Percentiles rank a stretch among this genome's conserved stretches.
phyloP scores from a whole-genome alignment of 1,140 invertebrate genomes.

The Drosophila aff. region DNA sequence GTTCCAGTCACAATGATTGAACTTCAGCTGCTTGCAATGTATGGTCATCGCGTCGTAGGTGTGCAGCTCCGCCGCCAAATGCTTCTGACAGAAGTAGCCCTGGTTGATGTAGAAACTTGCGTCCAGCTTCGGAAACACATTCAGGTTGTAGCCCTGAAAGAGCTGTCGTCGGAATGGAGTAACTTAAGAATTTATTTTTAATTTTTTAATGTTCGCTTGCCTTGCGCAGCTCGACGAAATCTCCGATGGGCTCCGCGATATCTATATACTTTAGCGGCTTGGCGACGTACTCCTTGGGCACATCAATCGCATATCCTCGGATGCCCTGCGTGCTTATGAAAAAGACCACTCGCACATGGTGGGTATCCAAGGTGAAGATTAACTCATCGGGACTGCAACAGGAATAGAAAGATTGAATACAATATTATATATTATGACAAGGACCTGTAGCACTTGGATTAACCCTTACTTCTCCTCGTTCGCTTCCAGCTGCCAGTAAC shows the following conservation, averaged over 20 bases:
- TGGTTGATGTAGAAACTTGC: conserved; percentile 75
- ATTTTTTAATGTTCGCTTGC: conserved; percentile 19
- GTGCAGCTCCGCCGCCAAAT: conserved; percentile 70
- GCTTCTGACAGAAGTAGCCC: conserved; percentile 76
- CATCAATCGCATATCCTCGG: conserved; percentile 66
- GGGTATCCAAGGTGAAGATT: conserved; percentile 74
- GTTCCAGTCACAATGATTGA: conserved; percentile 66
- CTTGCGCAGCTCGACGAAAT: conserved; percentile 65
- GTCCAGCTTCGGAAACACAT: conserved; percentile 75
- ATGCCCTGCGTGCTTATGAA: conserved; percentile 53
- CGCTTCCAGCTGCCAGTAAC: conserved; percentile 56
- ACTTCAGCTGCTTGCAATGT: conserved; percentile 63
- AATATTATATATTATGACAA: no score
- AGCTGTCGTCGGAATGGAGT: conserved; percentile 23
- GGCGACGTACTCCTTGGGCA: conserved; percentile 44
- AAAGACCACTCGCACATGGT: conserved; percentile 55
- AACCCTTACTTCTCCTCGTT: conserved; percentile 57
- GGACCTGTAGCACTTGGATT: not conserved
- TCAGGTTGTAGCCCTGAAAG: conserved; percentile 66
- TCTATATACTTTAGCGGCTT: conserved; percentile 55
- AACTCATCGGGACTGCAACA: conserved; percentile 57
- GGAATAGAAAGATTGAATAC: not conserved
- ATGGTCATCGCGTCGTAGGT: conserved; percentile 65
- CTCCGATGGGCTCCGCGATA: conserved; percentile 61
- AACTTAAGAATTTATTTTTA: no score